Conservation (phyloP, 2,797 vertebrate genomes). For the Syngnathus rostellatus region DNA sequence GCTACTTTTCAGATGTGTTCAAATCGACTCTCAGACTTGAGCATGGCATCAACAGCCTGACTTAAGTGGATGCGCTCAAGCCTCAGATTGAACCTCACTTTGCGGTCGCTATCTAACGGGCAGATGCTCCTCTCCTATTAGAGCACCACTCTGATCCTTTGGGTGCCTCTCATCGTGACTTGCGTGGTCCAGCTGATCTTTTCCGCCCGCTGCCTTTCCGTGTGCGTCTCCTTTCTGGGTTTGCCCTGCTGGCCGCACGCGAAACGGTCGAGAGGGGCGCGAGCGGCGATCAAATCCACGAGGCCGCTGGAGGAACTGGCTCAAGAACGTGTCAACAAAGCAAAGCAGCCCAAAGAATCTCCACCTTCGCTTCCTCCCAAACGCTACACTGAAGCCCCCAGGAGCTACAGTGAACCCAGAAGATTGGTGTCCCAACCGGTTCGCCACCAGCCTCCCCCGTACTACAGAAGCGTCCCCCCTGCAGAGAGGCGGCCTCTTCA, state of each 20-base stretch:
- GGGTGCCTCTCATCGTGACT: slow-evolving; percentile 78
- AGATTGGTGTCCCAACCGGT: slow-evolving; percentile 7
- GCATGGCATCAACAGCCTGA: not conserved
- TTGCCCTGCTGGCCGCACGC: slow-evolving; percentile 42
- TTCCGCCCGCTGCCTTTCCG: slow-evolving; percentile 63
- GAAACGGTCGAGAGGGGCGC: slow-evolving; percentile 20
- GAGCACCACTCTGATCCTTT: slow-evolving; percentile 85
- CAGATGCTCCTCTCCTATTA: slow-evolving; percentile 36
- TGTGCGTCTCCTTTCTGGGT: slow-evolving; percentile 58
- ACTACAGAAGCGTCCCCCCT: slow-evolving; percentile 32
- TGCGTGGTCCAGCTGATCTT: slow-evolving; percentile 71
- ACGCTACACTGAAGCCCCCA: not conserved
- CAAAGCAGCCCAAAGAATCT: not conserved
- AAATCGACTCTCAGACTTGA: not conserved
- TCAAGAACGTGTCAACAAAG: slow-evolving; percentile 1
- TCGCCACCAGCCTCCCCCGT: slow-evolving; percentile 12
- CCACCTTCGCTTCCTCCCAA: not conserved
- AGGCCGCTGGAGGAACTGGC: slow-evolving; percentile 16
- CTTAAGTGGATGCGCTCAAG: not conserved
- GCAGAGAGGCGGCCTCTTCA: slow-evolving; percentile 31
- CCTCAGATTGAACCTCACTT: not conserved
- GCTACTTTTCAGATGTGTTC: not conserved
- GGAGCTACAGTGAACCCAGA: not conserved
- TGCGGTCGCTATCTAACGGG: not conserved
- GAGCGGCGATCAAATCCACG: slow-evolving; percentile 45